A percentile compares a stretch with the other conserved stretches of the same genome.
phyloP scores from a whole-genome alignment of 2,888 invertebrate genomes.

The Platycheirus albimanus region DNA sequence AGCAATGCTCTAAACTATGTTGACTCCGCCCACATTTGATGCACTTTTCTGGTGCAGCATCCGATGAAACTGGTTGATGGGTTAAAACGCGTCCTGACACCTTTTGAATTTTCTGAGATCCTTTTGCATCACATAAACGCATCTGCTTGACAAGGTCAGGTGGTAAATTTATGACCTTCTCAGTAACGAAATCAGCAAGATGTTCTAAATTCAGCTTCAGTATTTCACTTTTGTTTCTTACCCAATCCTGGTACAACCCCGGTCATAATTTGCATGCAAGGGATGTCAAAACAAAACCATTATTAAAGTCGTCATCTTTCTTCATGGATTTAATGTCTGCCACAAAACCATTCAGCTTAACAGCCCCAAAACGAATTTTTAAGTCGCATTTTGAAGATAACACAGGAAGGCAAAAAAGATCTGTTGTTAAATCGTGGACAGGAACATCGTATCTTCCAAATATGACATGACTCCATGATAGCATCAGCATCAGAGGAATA shows the following conservation, averaged over 20 bases:
- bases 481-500: no score
- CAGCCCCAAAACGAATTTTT: no score
- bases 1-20: background rate
- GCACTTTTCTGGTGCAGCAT: background rate
- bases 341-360: no score
- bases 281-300: slow-evolving; percentile 16
- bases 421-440: no score
- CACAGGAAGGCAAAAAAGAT: no score
- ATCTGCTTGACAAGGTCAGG: slow-evolving; percentile 8
- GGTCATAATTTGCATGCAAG: slow-evolving; percentile 7
- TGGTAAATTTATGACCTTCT: slow-evolving; percentile 13
- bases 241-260: slow-evolving; percentile 28
- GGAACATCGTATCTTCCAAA: no score
- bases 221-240: background rate
- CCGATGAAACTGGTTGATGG: background rate
- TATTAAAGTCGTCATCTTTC: no score
- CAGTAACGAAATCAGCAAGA: slow-evolving; percentile 19
- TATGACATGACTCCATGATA: no score
- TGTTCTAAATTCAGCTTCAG: background rate
- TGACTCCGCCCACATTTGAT: background rate
- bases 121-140: slow-evolving; percentile 2
- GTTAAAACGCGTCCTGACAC: background rate
- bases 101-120: background rate
- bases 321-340: no score
- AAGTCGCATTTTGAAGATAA: no score